phyloP scores from a whole-genome alignment of 2,888 invertebrate genomes.

The Anticlea derivata region DNA sequence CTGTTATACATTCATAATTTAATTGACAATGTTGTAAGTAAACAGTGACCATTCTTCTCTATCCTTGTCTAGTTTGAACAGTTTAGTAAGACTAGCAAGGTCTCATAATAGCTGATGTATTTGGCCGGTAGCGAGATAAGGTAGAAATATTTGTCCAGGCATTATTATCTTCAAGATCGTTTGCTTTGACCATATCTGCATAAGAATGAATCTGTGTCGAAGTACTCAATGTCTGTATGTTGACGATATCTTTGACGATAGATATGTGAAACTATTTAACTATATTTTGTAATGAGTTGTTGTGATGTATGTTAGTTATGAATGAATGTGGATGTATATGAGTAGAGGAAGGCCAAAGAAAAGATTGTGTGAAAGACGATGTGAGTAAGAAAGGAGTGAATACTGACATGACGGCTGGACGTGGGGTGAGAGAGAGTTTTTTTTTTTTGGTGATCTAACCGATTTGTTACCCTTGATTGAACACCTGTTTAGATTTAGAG shows the following conservation, averaged over 20 bases:
- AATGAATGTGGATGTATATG: no score
- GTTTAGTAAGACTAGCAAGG: neutral
- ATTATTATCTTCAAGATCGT: constrained; percentile 19
- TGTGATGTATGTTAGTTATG: no score
- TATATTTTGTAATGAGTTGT: no score
- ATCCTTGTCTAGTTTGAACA: constrained; percentile 29
- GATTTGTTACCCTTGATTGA: no score
- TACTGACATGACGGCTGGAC: no score
- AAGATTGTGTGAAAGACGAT: no score
- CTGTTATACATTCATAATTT: constrained; percentile 25
- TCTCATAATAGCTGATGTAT: neutral
- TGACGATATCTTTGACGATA: neutral
- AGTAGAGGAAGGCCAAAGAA: no score
- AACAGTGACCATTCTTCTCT: constrained; percentile 23
- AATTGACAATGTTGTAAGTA: constrained; percentile 25
- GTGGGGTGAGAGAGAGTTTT: no score
- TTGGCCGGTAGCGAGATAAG: constrained; percentile 17
- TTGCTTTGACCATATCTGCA: constrained; percentile 18
- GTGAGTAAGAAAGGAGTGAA: no score
- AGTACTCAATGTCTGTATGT: neutral
- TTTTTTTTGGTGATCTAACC: no score
- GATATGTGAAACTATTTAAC: no score
- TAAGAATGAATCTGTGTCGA: neutral
- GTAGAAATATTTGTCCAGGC: constrained; percentile 22
- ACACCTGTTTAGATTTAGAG: no score